Conservation (phyloP, 2,888 invertebrate genomes). For the Cabera pusaria region DNA sequence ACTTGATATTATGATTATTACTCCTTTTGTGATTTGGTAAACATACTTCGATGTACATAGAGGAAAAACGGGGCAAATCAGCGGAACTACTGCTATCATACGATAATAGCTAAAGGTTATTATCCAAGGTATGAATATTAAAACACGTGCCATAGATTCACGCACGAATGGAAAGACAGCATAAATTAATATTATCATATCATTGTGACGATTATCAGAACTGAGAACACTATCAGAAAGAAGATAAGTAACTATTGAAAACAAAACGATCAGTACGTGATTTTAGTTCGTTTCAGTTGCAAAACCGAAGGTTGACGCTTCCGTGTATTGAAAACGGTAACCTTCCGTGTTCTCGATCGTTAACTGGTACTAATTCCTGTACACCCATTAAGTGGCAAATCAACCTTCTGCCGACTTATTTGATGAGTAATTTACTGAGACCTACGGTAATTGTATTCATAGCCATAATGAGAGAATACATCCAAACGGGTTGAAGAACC, state of each 20-base stretch:
- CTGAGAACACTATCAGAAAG: constrained; percentile 30
- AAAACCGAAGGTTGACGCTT: constrained; percentile 47
- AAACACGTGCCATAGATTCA: no score
- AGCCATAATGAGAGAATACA: no score
- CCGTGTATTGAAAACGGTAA: constrained; percentile 39
- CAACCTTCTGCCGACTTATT: no score
- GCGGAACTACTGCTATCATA: no score
- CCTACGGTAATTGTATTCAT: no score
- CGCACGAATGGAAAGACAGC: constrained; percentile 3
- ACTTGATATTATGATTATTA: no score
- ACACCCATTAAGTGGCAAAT: constrained; percentile 5
- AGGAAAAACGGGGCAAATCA: no score
- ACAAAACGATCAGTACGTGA: constrained; percentile 46
- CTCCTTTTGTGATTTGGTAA: no score
- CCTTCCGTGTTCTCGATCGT: constrained; percentile 41
- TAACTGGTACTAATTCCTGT: constrained; percentile 19
- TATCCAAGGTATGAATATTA: constrained; percentile 1
- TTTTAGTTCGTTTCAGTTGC: constrained; percentile 39
- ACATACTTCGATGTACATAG: no score
- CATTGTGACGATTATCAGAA: constrained; percentile 14
- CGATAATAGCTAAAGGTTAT: no score
- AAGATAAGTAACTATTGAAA: constrained; percentile 36
- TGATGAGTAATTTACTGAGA: no score
- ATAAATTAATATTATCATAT: constrained; percentile 8
- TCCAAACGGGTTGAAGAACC: no score